phyloP scores from a whole-genome alignment of 2,113 vertebrate genomes.

The Ascaphus truei region DNA sequence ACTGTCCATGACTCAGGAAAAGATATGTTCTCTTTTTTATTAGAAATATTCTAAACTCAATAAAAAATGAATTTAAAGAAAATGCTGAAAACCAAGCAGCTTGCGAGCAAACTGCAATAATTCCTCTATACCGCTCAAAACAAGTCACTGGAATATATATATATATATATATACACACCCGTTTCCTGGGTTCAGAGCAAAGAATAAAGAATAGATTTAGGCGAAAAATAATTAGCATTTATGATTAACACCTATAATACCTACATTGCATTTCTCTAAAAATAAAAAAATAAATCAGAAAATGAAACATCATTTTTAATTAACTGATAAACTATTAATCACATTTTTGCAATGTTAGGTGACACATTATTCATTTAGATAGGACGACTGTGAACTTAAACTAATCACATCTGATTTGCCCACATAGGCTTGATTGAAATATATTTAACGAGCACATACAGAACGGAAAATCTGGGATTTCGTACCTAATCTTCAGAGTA shows the following conservation, averaged over 20 bases:
- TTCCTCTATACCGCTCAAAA: not conserved
- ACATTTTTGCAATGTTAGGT: constrained; percentile 84
- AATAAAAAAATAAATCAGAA: constrained; percentile 68
- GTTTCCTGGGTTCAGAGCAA: not conserved
- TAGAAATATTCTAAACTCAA: no score
- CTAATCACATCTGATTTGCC: constrained; percentile 86
- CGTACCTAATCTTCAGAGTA: constrained; percentile 78
- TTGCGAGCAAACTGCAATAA: no score
- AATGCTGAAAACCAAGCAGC: no score
- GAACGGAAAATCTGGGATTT: constrained; percentile 75
- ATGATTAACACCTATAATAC: constrained; percentile 77
- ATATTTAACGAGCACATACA: constrained; percentile 80
- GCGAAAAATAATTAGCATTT: constrained; percentile 77
- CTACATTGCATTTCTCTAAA: constrained; percentile 76
- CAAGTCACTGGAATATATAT: not conserved
- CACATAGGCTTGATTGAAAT: constrained; percentile 83
- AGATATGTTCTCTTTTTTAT: no score
- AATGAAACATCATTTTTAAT: constrained; percentile 78
- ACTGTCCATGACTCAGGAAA: no score
- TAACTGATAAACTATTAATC: constrained; percentile 88
- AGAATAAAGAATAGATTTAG: constrained; percentile 70
- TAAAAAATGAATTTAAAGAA: no score
- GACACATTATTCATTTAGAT: constrained; percentile 84
- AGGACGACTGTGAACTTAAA: constrained; percentile 83
- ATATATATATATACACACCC: constrained; percentile 9